Evolutionary conservation across 2,888 invertebrate species (phyloP).

Genomic region (Priapulus caudatus): DNA sequence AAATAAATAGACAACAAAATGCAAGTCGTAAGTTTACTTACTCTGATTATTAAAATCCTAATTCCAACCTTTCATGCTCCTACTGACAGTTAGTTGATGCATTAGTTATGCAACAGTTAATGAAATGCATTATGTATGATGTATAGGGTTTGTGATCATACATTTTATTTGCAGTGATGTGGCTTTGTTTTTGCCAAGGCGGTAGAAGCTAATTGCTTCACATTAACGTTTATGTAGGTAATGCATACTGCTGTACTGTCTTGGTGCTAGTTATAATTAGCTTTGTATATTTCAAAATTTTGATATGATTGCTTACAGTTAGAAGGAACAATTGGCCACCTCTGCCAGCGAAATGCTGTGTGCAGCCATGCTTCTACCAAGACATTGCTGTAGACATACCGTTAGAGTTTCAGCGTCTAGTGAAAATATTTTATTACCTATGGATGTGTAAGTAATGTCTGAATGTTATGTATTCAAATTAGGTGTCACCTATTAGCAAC

Average conservation of each 20-base stretch:
- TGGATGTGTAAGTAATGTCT: slow-evolving; percentile 96
- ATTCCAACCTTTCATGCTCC: no score
- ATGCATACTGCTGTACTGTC: slow-evolving; percentile 2
- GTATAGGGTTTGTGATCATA: no score
- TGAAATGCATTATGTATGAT: slow-evolving; percentile 11
- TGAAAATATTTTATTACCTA: slow-evolving; percentile 81
- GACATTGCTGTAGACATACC: slow-evolving; percentile 98
- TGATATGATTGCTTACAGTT: slow-evolving; percentile 44
- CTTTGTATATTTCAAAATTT: no score
- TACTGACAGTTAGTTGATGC: slow-evolving; percentile 39
- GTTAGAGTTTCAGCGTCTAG: slow-evolving; percentile 88
- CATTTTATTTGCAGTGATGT: background rate
- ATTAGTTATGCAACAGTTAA: slow-evolving; percentile 8
- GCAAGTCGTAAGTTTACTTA: no score
- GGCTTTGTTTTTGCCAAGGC: no score
- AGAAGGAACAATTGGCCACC: slow-evolving; percentile 97
- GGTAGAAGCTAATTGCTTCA: no score
- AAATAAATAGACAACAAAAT: slow-evolving; percentile 46
- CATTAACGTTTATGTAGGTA: no score
- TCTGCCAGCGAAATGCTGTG: slow-evolving; percentile 70
- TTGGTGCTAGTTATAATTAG: background rate
- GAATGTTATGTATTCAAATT: no score
- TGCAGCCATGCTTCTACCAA: slow-evolving; percentile 98
- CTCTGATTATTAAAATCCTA: no score
- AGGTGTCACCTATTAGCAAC: no score